Evolutionary conservation across 2,797 vertebrate genomes (phyloP), one percentile per base, ranked within the genome.

Genomic region (Myotis vivesi): DNA sequence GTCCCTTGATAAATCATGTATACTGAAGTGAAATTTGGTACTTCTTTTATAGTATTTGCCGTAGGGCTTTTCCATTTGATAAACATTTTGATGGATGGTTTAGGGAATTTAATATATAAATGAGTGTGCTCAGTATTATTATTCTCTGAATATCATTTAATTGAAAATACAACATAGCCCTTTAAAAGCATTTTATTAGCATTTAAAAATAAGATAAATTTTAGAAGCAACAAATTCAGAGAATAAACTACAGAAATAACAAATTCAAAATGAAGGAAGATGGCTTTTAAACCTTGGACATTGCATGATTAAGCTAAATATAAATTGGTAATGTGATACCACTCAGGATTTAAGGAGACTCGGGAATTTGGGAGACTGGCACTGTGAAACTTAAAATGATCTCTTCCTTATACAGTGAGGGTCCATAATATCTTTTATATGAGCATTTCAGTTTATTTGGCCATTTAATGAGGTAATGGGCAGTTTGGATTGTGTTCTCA

Each of bases 141-240:
- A 87, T 69, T 89, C 44, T 94, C 20, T 68, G 38, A 83, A 80
- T 86, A 83, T 38, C 13, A 86, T 76, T 72, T 88, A 80, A 36
- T 82, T 73, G 89, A 87, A 87, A 66, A 23, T 68, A 22, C 55
- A 94, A 80, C 0, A 17, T 51, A 93, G 76, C 83, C 57, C 46
- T 87, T 89, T 66, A 84, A 92, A 97, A 76, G 46, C 80, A 93
- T 93, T 87, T 87, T n/a, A 91, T 19, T 91, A 90, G 66, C 41
- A 82, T 66, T 94, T 94, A 51, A 38, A 95, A 94, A 89, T 79
- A 51, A 12, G 28, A 33, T 93, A 55, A 95, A 82, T 41, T 80
- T 83, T 59, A 33, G 66, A 72, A 91, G 41, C 49, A 94, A 57
- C 38, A 93, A 80, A 92, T 89, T 83, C 44, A 89, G 53, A 90